Conservation (phyloP, 2,113 vertebrate species). For the Rhinopithecus roxellana region DNA sequence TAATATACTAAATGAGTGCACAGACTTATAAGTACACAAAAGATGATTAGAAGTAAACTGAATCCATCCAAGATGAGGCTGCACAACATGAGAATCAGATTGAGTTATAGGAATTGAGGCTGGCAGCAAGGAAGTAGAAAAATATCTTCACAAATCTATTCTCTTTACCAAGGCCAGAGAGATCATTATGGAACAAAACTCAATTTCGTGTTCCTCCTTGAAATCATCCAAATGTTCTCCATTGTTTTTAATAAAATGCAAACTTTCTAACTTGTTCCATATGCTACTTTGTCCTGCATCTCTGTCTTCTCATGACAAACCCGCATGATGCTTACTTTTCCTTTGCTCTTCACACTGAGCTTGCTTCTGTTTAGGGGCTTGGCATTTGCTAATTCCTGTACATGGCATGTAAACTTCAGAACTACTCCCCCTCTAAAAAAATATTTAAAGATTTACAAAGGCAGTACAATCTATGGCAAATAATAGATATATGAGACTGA, state of each 20-base stretch:
- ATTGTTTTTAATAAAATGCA: neutral
- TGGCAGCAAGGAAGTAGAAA: neutral
- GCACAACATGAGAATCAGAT: neutral
- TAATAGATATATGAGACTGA: neutral
- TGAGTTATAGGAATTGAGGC: neutral
- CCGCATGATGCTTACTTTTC: neutral
- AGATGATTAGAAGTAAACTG: conserved; percentile 7
- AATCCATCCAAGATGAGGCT: neutral
- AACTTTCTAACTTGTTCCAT: neutral
- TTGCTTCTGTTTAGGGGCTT: neutral
- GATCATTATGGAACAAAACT: neutral
- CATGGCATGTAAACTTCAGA: neutral
- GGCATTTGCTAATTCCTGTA: neutral
- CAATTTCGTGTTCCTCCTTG: neutral
- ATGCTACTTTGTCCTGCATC: neutral
- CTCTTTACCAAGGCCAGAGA: neutral
- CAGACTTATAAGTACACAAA: neutral
- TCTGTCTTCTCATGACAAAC: neutral
- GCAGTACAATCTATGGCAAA: neutral
- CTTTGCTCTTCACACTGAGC: neutral
- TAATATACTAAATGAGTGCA: conserved; percentile 9
- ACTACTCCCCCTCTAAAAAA: neutral
- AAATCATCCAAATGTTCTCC: neutral
- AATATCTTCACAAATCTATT: neutral
- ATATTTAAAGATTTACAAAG: neutral